Base-by-base conservation (phyloP, 1,140 invertebrate species). In the Achatina immaculata region DNA sequence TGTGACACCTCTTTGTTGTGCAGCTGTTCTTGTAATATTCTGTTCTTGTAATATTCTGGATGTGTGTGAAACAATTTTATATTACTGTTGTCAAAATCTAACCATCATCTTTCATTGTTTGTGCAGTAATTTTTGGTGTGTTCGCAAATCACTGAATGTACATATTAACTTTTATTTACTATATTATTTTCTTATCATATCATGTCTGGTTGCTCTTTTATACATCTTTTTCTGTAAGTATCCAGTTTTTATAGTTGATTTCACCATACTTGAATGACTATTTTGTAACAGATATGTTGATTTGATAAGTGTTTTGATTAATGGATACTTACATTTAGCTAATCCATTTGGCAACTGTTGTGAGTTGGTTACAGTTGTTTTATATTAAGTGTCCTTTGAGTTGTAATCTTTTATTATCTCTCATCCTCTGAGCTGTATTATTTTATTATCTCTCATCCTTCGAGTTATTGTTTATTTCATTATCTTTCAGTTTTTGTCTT, bases 1-100 rank as follows among this genome's bases (percentile, higher is more conserved):
- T 66, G 45, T 72, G 11, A 36, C 42, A 51, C 34, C 76, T 76
- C 76, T 72, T 68, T 62, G 72, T 48, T 76, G 72, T 72, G 68
- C 73, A 76, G 80, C 66, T 71, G 74, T 75, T 48, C 42, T 40
- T 62, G 24, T 21, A 76, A 28, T 36, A 28, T 43, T 73, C 40
- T 43, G 40, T 68, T 9, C 34, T 34, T 68, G 65, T 34, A 68
- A 36, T 40, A 68, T 14, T 36, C 14, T 36, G 48, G n/a, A n/a
- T n/a, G n/a, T 2, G 4, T 19, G 19, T 55, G 48, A 21, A 7
- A 21, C 16, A 55, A 55, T 55, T 21, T 55, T 55, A 55, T 21
- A 55, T 55, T 55, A 55, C 48, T 55, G 24, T 55, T 55, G n/a
- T n/a, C n/a, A n/a, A n/a, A n/a, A n/a, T n/a, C n/a, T 42, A 45